Evolutionary conservation across 2,888 invertebrate genomes (phyloP), one percentile per base, ranked within the genome.

Genomic region (Agrotis exclamationis): DNA sequence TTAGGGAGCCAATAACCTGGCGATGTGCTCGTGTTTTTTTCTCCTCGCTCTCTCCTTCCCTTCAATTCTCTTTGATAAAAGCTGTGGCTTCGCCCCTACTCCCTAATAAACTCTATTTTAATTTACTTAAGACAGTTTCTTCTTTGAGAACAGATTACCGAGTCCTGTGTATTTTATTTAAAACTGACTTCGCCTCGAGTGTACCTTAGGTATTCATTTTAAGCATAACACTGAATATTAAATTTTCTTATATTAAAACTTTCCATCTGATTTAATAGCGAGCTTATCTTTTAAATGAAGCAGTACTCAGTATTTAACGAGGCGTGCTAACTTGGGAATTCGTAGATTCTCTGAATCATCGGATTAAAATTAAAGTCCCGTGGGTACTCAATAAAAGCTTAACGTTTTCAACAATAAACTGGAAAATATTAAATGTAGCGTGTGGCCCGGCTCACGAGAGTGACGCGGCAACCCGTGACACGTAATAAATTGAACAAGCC

Each of bases 1-100:
- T 92, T 87, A 86, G 86, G 80, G 72, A 86, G 84, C 87, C 91
- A 91, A 91, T 90, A 91, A 89, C 84, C 88, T 85, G 84, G 63
- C 81, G 81, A 76, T 65, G 71, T 65, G 79, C 74, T 70, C 76
- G 58, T 80, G 76, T 83, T 84, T 85, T 39, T 85, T 48, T 84
- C 82, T 85, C 79, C 44, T 74, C 66, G 74, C 63, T 62, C 63
- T 74, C 56, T 63, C 53, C 59, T 70, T 72, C 73, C 66, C 65
- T 73, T 65, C 67, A 64, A 71, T 80, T 76, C 72, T 59, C 75
- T 85, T 79, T 77, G 72, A 73, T 75, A 65, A 66, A 77, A 79
- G 66, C 68, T 65, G 67, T 57, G 74, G 67, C 67, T 72, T 70
- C 69, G 60, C 63, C 53, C 54, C 54, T 24, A 56, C 47, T 73